Evolutionary conservation across 2,888 invertebrate species (phyloP), one percentile per base, ranked within the genome.

Genomic region (Molorchus minor): DNA sequence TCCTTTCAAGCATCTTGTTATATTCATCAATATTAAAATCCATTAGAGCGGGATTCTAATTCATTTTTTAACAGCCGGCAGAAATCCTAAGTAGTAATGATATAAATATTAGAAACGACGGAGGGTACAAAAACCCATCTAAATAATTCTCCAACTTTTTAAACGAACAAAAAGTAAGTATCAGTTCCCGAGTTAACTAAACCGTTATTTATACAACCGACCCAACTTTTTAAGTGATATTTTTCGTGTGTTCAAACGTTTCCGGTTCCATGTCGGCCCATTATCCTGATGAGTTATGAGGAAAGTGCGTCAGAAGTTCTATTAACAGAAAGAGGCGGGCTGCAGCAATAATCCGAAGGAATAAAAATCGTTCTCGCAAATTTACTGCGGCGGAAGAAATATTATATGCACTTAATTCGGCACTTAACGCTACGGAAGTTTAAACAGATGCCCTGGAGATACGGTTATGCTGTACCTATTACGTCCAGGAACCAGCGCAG

Each of bases 301-400:
- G 62, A 75, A 75, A 76, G 75, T 75, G 77, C 75, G 77, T 77
- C 71, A 70, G 72, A 75, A 76, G 72, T 76, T 76, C 75, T 75
- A 76, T 77, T 77, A 77, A 75, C 75, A 75, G 65, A 71, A 70
- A 65, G 69, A 65, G 68, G 68, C 71, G 71, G 69, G 70, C 69
- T 67, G 69, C 63, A 68, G 72, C 73, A 69, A 73, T 75, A 74
- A 75, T 75, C 74, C 73, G 33, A n/a, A 25, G 63, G 56, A 66
- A 68, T 68, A 68, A 69, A 69, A 69, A 69, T 68, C 64, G 64
- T 66, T 64, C 64, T 64, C 45, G 57, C 51, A 61, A 68, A 69
- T 66, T 69, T 68, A 69, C 61, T 53, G 33, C 43, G 36, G 45
- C 49, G 52, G 59, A 64, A 66, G 64, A 68, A 69, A 62, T 67